These are phyloP conservation scores for Pocillopora verrucosa DNA, from an alignment of 64 coral and sea anemone genomes.

Conservation along the genomic window DNA sequence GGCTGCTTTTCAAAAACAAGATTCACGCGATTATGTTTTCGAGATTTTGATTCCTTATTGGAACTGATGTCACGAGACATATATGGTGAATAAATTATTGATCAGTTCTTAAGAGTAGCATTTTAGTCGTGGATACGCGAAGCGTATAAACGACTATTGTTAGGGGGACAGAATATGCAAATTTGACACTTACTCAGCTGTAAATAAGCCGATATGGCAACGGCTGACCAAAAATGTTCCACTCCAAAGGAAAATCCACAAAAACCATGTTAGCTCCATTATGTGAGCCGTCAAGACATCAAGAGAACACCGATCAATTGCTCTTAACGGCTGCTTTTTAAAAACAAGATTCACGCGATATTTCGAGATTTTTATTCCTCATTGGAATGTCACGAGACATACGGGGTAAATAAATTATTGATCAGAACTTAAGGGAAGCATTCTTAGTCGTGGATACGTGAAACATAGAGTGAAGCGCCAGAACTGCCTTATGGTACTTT, in stretches of 20 bases:
- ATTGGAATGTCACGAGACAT: neutral
- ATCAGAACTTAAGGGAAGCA: too few relatives aligned
- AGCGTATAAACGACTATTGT: slow-evolving; percentile 9
- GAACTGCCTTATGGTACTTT: too few relatives aligned
- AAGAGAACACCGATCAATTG: neutral
- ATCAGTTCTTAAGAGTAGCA: too few relatives aligned
- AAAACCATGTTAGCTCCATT: neutral
- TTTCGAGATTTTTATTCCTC: neutral
- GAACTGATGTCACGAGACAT: neutral
- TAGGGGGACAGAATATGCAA: neutral
- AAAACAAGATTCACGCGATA: neutral
- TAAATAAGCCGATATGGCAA: slow-evolving; percentile 12
- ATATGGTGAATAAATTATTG: neutral
- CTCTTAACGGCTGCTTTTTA: neutral
- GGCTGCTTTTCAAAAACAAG: neutral
- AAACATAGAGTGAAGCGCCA: neutral
- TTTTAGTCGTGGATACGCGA: slow-evolving; percentile 35
- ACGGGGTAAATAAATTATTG: neutral
- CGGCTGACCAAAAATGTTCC: neutral
- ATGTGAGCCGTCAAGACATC: neutral
- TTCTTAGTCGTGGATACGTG: slow-evolving; percentile 19
- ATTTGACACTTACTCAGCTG: slow-evolving; percentile 9
- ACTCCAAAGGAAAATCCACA: neutral
- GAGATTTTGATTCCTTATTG: neutral
- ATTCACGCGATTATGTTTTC: neutral